Conservation (phyloP, 2,888 invertebrate species). For the Metacarcinus magister region DNA sequence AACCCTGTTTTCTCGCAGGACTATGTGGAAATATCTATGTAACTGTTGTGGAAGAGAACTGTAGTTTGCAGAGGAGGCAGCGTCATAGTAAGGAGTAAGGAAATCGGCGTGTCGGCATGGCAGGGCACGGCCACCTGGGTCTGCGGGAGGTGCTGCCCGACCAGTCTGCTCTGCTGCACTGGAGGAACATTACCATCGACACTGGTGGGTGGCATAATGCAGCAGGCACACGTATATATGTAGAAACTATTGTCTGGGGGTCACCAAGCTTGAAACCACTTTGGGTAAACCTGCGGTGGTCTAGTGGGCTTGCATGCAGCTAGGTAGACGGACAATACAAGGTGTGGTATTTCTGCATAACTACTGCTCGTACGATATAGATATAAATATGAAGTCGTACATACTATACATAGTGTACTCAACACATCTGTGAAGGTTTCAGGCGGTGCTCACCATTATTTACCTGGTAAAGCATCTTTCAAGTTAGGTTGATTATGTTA, state of each 20-base stretch:
- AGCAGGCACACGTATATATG: neutral
- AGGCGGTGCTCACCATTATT: too few relatives aligned
- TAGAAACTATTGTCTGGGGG: neutral
- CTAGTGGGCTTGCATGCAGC: too few relatives aligned
- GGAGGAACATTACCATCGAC: slow-evolving; percentile 92
- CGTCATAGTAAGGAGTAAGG: too few relatives aligned
- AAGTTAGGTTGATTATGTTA: too few relatives aligned
- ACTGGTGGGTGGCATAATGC: slow-evolving; percentile 87
- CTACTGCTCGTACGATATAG: too few relatives aligned
- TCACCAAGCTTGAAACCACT: neutral
- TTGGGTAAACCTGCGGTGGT: too few relatives aligned
- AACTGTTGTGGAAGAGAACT: neutral
- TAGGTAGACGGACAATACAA: too few relatives aligned
- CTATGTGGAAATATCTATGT: neutral
- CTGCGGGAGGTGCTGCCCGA: slow-evolving; percentile 91
- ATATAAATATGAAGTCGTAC: too few relatives aligned
- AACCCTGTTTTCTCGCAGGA: neutral
- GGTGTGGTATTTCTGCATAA: too few relatives aligned
- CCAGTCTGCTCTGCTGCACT: slow-evolving; percentile 90
- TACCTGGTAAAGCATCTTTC: too few relatives aligned
- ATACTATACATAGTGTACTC: too few relatives aligned
- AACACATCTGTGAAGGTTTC: too few relatives aligned
- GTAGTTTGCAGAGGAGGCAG: neutral
- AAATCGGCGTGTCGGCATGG: slow-evolving; percentile 39
- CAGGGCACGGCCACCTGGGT: slow-evolving; percentile 70